phyloP scores from a whole-genome alignment of 2,888 invertebrate species.

The Dasypogon diadema region DNA sequence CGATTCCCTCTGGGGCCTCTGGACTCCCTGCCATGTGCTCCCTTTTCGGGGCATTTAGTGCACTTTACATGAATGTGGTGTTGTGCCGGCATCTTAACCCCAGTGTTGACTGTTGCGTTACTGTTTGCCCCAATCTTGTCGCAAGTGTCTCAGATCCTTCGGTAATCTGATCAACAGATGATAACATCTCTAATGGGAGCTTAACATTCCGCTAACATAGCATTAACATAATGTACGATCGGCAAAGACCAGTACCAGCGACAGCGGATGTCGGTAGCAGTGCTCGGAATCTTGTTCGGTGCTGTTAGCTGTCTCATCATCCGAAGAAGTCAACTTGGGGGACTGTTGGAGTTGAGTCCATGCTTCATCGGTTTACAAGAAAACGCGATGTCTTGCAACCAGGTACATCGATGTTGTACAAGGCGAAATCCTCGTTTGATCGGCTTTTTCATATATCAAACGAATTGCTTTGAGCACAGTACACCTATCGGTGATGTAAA shows the following conservation, averaged over 20 bases:
- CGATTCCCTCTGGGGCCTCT: not conserved
- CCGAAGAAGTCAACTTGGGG: constrained; percentile 41
- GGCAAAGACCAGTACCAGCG: constrained; percentile 4
- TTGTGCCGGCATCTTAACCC: not conserved
- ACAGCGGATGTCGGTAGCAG: constrained; percentile 8
- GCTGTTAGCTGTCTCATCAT: constrained; percentile 47
- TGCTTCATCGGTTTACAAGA: constrained; percentile 54
- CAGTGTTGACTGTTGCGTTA: constrained; percentile 30
- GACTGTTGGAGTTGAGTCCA: constrained; percentile 32
- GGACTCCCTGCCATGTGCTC: constrained; percentile 12
- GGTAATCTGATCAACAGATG: constrained; percentile 52
- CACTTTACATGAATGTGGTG: constrained; percentile 17
- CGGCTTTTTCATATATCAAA: constrained; percentile 33
- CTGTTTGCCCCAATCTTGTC: constrained; percentile 43
- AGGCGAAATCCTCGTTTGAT: constrained; percentile 16
- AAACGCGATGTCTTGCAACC: constrained; percentile 53
- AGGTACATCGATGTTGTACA: constrained; percentile 41
- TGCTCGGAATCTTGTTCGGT: constrained; percentile 36
- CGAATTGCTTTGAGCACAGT: not conserved
- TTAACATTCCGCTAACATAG: constrained; percentile 48
- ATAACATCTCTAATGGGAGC: constrained; percentile 52
- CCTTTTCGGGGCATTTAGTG: constrained; percentile 43
- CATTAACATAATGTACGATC: constrained; percentile 49
- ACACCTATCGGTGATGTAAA: constrained; percentile 4
- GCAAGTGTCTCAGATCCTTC: constrained; percentile 27